phyloP scores from a whole-genome alignment of 2,888 invertebrate genomes.

The Caenorhabditis sp. region DNA sequence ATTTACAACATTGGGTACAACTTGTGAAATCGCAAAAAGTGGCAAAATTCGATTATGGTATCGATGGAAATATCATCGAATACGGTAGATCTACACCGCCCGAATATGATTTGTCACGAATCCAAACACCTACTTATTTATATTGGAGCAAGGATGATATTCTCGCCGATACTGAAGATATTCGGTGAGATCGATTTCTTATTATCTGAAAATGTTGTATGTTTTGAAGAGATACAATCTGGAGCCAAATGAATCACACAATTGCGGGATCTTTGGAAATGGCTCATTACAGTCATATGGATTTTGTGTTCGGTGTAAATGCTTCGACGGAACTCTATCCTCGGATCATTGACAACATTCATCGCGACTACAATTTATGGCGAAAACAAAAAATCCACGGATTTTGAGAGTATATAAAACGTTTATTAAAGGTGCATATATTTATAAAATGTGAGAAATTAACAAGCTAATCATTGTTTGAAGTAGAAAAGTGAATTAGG shows the following conservation, averaged over 20 bases:
- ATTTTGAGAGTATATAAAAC: constrained; percentile 3
- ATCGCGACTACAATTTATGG: constrained; percentile 16
- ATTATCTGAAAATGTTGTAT: neutral
- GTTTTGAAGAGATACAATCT: constrained; percentile 40
- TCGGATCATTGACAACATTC: constrained; percentile 27
- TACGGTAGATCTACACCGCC: constrained; percentile 55
- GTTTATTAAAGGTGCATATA: neutral
- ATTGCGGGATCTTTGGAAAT: constrained; percentile 43
- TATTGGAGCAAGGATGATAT: constrained; percentile 67
- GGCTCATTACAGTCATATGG: constrained; percentile 52
- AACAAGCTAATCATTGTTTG: neutral
- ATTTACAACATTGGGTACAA: constrained; percentile 52
- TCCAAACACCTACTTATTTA: constrained; percentile 59
- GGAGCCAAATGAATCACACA: constrained; percentile 46
- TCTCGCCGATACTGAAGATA: constrained; percentile 60
- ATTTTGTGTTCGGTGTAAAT: constrained; percentile 50
- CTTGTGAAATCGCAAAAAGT: constrained; percentile 37
- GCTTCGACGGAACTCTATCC: constrained; percentile 47
- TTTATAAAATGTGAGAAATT: neutral
- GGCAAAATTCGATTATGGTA: constrained; percentile 51
- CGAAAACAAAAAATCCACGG: constrained; percentile 1
- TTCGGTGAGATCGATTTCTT: constrained; percentile 33
- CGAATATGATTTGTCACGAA: constrained; percentile 57
- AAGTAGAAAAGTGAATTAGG: neutral
- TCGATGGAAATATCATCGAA: constrained; percentile 26